Evolutionary conservation across 1,140 invertebrate genomes (phyloP), one percentile per base, ranked within the genome.

Genomic region (Ceratitis capitata): DNA sequence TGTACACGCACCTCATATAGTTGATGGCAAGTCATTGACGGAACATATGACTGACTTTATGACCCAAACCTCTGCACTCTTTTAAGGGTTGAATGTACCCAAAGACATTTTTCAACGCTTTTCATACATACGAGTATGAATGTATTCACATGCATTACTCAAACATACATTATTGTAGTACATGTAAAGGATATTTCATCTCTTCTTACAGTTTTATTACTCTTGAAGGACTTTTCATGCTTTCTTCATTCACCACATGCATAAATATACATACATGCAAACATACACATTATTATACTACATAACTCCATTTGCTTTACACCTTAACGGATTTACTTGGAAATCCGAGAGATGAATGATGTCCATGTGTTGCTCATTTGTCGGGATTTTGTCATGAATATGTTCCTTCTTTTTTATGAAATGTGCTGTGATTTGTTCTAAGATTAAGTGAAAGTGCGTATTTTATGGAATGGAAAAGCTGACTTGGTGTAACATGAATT

Each of bases 131-230:
- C 58, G 3, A 23, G 26, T 2, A 32, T 29, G n/a, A 61, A 61
- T 61, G 56, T 58, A 26, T 16, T 9, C 5, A 58, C 56, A 58
- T 61, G 12, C 26, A 61, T 5, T 23, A 35, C 58, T 1, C 29
- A n/a, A n/a, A 29, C 61, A 69, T 35, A 35, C 51, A 19, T 5
- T 69, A 19, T 69, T 19, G 9, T 14, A 35, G 14, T 64, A 64
- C 32, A 82, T 47, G 39, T 51, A 16, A 82, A 26, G 10, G 47
- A 82, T 51, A 82, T 47, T 82, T 47, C 42, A 23, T 26, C n/a
- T n/a, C n/a, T n/a, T 10, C 78, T 82, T 82, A 82, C 78, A 82
- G 9, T 82, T 82, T 82, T 82, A 82, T 51, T 82, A n/a, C 42
- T 1, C 47, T 26, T 19, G 45, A 49, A 82, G 16, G 61, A 16